Base-by-base conservation (phyloP, 2,888 invertebrate genomes). In the Deroplatys truncata region DNA sequence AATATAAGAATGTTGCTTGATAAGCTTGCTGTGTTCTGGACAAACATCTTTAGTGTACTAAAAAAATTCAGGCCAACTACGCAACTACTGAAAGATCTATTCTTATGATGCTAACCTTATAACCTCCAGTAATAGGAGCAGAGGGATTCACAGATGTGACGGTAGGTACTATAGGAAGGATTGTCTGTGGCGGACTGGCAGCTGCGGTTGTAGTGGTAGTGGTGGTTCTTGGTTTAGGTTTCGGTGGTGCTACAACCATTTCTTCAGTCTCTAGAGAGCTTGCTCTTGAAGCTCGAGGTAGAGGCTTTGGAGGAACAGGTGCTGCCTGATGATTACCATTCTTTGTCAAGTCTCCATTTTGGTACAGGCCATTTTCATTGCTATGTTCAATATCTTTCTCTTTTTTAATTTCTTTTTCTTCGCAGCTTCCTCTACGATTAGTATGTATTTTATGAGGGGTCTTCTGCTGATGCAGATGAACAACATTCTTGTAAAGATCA, bases 281-380 rank as follows among this genome's bases (percentile, higher is more conserved):
- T 84, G 96, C 95, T 92, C 96, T 94, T 85, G 96, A 97, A 0
- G 97, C 96, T 92, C 97, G 95, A 0, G 98, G 97, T 93, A 97
- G 94, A 25, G 98, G 97, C 93, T 97, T 97, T 0, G 97, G 97
- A 2, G 96, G 96, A 86, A 89, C 84, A 49, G 88, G 85, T 20
- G 85, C 87, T 4, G 88, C 89, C 28, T 91, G 91, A 43, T 91
- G 91, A 88, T 90, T 86, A 13, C 89, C 86, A 88, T 89, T 88
- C 82, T 90, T 89, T 56, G 82, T 84, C 28, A 28, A 20, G n/a
- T 89, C 88, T 49, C 82, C 84, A 49, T 90, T 88, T 29, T 88
- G 84, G 35, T 89, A 90, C 29, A 90, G 31, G 15, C 90, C 91
- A 82, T 90, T 90, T 16, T 91, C 91, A 88, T 91, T 91, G 56